Base-by-base conservation (phyloP, 2,797 vertebrate genomes). In the Taeniopygia guttata region DNA sequence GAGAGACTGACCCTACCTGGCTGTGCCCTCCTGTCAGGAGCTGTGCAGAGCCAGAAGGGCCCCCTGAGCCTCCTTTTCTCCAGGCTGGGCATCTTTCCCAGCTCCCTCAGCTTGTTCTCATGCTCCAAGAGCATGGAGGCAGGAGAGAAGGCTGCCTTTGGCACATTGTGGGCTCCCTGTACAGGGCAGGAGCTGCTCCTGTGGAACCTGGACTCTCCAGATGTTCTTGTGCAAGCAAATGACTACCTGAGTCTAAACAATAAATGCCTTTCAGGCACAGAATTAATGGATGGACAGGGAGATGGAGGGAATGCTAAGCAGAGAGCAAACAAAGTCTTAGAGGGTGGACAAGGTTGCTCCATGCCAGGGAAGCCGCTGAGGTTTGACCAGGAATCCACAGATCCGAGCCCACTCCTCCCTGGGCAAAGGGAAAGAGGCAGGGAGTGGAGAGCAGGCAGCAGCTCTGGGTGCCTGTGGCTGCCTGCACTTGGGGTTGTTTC, bases 281-380 rank as follows among this genome's bases (percentile, higher is more conserved):
- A 72, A 88, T 72, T 34, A 32, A 36, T 43, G 75, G 27, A 72
- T 13, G 45, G 48, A 49, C 11, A 19, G 29, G 55, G 69, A 82
- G 48, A 18, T 2, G 4, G 36, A 42, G 14, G 45, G 59, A 92
- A 87, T 4, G 25, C 5, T 16, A 80, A 92, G 38, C 23, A 59
- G 52, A 74, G 58, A 63, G 68, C 38, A 72, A 48, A 58, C 34
- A 68, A 34, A 60, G 45, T 26, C 67, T 85, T 16, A 32, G 48
- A 74, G 67, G 49, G 40, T 3, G 2, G 14, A 62, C 10, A 21
- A 62, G 45, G 32, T 16, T 43, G 42, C 0, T 2, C 10, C 0
- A 0, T 15, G 21, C 16, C 6, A 25, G 64, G 36, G 27, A 38
- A 42, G 77, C 0, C 3, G 30, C 25, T 1, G 10, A 27, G 66